Conservation (phyloP, 2,113 vertebrate species). For the Pelmatolapia mariae region DNA sequence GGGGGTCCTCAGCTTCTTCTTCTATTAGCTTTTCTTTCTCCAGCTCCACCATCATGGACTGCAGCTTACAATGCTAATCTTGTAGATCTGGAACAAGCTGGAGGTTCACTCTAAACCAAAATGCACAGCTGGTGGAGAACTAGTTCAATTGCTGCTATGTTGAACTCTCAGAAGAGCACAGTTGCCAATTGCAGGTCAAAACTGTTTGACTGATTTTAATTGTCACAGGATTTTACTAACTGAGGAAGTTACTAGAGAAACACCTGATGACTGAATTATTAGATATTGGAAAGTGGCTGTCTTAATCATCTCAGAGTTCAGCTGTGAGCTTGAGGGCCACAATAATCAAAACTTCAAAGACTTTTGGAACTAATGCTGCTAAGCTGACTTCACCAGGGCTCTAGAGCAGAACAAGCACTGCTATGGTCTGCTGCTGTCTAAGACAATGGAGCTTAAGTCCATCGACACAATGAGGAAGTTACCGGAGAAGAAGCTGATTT, state of each 20-base stretch:
- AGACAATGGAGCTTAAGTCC: background rate
- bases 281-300: background rate
- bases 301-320: background rate
- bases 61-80: background rate
- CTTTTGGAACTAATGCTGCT: background rate
- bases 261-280: background rate
- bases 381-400: background rate
- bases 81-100: background rate
- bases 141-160: background rate
- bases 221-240: background rate
- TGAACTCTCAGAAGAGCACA: background rate
- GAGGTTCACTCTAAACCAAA: background rate
- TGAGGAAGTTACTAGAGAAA: background rate
- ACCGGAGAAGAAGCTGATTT: background rate
- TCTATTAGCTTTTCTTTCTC: background rate
- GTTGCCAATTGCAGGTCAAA: background rate
- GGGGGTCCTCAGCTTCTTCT: background rate
- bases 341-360: background rate
- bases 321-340: background rate
- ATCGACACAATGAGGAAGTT: background rate
- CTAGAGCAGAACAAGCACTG: background rate
- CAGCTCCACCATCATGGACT: background rate
- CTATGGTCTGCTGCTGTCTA: background rate
- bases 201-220: background rate
- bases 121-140: background rate